Evolutionary conservation across 2,113 vertebrate genomes (phyloP).

Genomic region (Manacus vitellinus): DNA sequence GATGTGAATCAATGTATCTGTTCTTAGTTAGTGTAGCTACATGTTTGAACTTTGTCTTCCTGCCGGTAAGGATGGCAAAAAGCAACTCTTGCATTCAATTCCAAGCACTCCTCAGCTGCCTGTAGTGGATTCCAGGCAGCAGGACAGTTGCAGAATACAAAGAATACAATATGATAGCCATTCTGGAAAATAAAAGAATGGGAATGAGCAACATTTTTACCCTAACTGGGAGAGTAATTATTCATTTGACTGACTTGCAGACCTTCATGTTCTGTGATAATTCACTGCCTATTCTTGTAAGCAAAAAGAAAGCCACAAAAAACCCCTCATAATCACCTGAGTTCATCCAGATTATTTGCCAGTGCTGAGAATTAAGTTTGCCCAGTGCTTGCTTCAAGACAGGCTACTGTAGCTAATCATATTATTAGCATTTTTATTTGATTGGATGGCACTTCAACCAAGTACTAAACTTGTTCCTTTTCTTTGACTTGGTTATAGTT

Average conservation of each 20-base stretch:
- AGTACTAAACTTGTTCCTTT: background rate
- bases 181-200: background rate
- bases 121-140: background rate
- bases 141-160: background rate
- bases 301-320: background rate
- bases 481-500: background rate
- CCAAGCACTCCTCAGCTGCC: background rate
- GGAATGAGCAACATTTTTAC: background rate
- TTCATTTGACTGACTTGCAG: background rate
- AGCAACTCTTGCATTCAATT: background rate
- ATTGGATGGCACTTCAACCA: background rate
- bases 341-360: background rate
- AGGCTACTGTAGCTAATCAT: background rate
- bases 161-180: background rate
- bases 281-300: background rate
- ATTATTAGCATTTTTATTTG: background rate
- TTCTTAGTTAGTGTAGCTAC: background rate
- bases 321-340: rapidly evolving
- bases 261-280: background rate
- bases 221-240: background rate
- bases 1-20: background rate
- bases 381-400: background rate
- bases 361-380: background rate
- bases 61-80: background rate
- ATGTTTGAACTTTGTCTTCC: background rate